Conservation (phyloP, 2,113 vertebrate genomes). For the Tyto alba region DNA sequence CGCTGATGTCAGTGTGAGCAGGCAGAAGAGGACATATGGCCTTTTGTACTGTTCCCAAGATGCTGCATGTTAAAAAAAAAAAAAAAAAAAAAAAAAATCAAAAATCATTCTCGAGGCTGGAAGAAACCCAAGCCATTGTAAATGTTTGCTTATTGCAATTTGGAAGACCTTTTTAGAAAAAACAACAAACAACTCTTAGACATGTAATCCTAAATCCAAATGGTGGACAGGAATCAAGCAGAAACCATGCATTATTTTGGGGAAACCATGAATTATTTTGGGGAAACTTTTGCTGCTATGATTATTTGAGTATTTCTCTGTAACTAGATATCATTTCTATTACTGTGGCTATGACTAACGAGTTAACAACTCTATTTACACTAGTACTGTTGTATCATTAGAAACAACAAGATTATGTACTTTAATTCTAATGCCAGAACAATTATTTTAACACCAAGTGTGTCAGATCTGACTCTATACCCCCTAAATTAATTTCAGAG, state of each 20-base stretch:
- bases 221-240: neutral
- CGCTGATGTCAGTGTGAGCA: neutral
- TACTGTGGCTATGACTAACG: neutral
- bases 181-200: neutral
- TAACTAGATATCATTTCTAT: neutral
- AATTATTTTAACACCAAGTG: slow-evolving; percentile 67
- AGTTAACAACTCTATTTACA: slow-evolving; percentile 53
- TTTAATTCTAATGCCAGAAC: slow-evolving; percentile 61
- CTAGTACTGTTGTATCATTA: slow-evolving; percentile 49
- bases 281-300: neutral
- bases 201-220: neutral
- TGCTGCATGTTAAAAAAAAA: neutral
- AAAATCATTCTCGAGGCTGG: neutral
- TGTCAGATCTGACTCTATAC: slow-evolving; percentile 66
- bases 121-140: neutral
- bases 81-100: neutral
- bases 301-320: neutral
- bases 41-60: slow-evolving; percentile 33
- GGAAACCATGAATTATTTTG: neutral
- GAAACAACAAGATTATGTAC: slow-evolving; percentile 65
- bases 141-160: neutral
- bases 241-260: neutral
- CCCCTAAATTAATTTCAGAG: slow-evolving; percentile 71
- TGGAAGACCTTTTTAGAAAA: slow-evolving; percentile 8
- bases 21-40: slow-evolving; percentile 20